Base-by-base conservation (phyloP, 1,140 invertebrate genomes). In the Drosophila nigrodunni region DNA sequence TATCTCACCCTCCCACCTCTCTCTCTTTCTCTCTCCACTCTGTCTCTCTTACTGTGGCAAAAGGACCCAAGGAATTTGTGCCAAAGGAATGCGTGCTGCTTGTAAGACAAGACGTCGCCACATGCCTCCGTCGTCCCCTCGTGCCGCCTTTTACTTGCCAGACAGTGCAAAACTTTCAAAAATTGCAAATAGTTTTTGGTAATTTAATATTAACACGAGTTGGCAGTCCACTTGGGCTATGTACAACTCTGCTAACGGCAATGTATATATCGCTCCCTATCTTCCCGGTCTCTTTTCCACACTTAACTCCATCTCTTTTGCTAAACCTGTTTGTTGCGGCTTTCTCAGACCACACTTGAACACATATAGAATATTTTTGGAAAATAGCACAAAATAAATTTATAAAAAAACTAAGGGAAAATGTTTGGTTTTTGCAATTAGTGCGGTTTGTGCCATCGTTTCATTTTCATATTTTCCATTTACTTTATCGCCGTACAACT, bases 41-140 rank as follows among this genome's bases (percentile, higher is more conserved):
- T 25, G 15, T 25, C 4, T 58, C 49, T 47, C 43, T 72, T 15
- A 61, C 35, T 74, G 61, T 41, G 65, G 64, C 43, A 58, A 64
- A 55, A 54, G 50, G 52, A 73, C 21, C 49, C 62, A 41, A 64
- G 64, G 68, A 88, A 83, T 82, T 80, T 88, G 66, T 80, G 71
- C 61, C 59, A 75, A 55, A 77, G 79, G 79, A 88, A 87, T 87
- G 83, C 82, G 72, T 82, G 65, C 75, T 65, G 59, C 83, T 75
- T 88, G 83, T 87, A 88, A 83, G 74, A 80, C 60, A 83, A 68
- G 74, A 77, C 76, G 64, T 81, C 67, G 80, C 39, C 82, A 77
- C 59, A 15, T 15, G 21, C 18, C 37, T 39, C 21, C 41, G 47
- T 13, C 55, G 7, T 25, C 55, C n/a, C 15, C 21, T 9, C 21